Base-by-base conservation (phyloP, 2,888 invertebrate species). In the Dolomedes plantarius region DNA sequence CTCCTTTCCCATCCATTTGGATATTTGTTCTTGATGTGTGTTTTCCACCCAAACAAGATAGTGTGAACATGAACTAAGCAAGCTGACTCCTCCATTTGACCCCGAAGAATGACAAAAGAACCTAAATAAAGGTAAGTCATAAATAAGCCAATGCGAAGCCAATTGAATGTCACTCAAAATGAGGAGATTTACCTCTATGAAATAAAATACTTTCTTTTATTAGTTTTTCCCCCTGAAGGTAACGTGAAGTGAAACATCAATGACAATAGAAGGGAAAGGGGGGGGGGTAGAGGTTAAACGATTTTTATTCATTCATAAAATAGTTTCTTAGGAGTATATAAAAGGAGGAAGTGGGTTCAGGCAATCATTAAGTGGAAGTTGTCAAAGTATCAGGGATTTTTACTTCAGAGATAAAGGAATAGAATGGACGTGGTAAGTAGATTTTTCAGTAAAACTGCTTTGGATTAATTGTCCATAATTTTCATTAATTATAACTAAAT, bases 291-390 rank as follows among this genome's bases (percentile, higher is more conserved):
- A n/a, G 36, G n/a, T n/a, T 5, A 36, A 36, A 36, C 6, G 11
- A 11, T 46, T 13, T 16, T 46, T 41, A 23, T 56, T 23, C 56
- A 56, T 56, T 56, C 56, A 56, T 56, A 56, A 56, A 56, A 56
- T 23, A 23, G 23, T 6, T 56, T 23, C 3, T 2, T 1, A 19
- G 56, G 23, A 56, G 19, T 23, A 16, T 56, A 56, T 56, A 56
- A 23, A 56, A 56, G 23, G 3, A 23, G 5, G 56, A 56, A 13
- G 2, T 16, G 16, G 13, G 16, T 9, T 9, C 16, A 56, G 7
- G 56, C 23, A 56, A 5, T 36, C 6, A 7, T 5, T 6, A 36
- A 36, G 36, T 36, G 5, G 9, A 36, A 36, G 36, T 9, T 36
- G 5, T 9, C 5, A 9, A 36, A 36, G 9, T 36, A 36, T 36